Evolutionary conservation across 2,888 invertebrate genomes (phyloP), one percentile per base, ranked within the genome.

Genomic region (Nudaria mundana): DNA sequence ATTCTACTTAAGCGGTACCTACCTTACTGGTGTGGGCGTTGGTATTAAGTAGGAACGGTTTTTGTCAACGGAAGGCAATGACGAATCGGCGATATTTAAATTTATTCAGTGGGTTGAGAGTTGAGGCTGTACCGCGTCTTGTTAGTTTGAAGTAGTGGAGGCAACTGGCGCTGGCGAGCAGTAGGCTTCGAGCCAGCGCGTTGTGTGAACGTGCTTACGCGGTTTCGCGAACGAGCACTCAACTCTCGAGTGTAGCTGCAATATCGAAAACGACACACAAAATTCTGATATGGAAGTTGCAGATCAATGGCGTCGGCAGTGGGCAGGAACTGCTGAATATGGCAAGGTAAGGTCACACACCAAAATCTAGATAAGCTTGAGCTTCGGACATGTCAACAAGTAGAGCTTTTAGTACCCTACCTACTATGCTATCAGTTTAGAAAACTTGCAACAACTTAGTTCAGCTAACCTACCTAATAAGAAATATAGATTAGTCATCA

Each of bases 281-380:
- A 55, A 52, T 56, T 58, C 58, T 56, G 66, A 70, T 55, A 87
- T 88, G 87, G 87, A 88, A 76, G 78, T 88, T 56, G 87, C 84
- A 59, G 86, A 81, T 68, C 87, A 86, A 73, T 88, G 88, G 88
- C 81, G 81, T 56, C 74, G 83, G 66, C 76, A 87, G 77, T 88
- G 88, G 88, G 79, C 88, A 52, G 88, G 88, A 50, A 77, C 83
- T 32, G 88, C 88, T 59, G 88, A 88, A 73, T 88, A 82, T 72
- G 88, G 88, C 61, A 86, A 88, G 77, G 88, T 88, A 61, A 80
- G 75, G 53, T 52, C 61, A 48, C 44, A 47, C n/a, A 51, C 42
- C 42, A 22, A 43, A 53, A 55, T 51, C 48, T 29, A 25, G 37
- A 20, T n/a, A 35, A 26, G 7, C 28, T 29, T 28, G 28, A 35